Evolutionary conservation across 2,113 vertebrate genomes (phyloP), one percentile per base, ranked within the genome.

Genomic region (Lophochroa leadbeateri): DNA sequence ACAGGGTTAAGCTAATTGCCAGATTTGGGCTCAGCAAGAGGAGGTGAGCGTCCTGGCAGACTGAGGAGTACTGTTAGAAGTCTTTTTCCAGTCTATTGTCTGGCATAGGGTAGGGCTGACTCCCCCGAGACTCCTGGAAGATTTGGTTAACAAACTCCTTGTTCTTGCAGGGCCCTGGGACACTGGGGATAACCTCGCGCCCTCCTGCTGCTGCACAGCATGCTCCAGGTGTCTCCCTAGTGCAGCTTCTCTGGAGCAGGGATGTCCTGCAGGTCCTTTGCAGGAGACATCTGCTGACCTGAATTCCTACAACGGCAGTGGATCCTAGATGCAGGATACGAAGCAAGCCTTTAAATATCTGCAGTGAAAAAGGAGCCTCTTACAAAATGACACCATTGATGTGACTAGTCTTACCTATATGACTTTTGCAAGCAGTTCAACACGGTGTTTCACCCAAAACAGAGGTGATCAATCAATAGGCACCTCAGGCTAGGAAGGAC

Each of bases 331-430:
- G 61, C 2, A 2, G 61, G 43, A 64, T 52, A 70, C 0, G 1
- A 91, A 78, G 37, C 23, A 95, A 89, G 39, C 65, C 74, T 91
- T 89, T 67, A 78, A 82, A 35, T 31, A 90, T 39, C 55, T 84
- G 61, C 74, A 84, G 90, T 90, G 52, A 68, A 89, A 92, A 94
- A 63, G 41, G 29, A 89, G 28, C 49, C 41, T 81, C 53, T 94
- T 70, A 61, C 23, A 70, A 88, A 93, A 84, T 63, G 4, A 70
- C 46, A 70, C 13, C 18, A 41, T 6, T 14, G 41, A 70, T 61
- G 18, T 33, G 29, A 70, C 31, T 29, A 47, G 53, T 41, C 11
- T 50, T 55, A 61, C 12, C 33, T 46, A 13, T 21, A 18, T 9
- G 25, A 25, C 25, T 86, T 71, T 41, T 75, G 14, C 60, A 92